Percentiles rank a stretch among this genome's conserved stretches.
Evolutionary conservation across 2,888 invertebrate genomes (phyloP).

Genomic region (Lutraria lutraria): DNA sequence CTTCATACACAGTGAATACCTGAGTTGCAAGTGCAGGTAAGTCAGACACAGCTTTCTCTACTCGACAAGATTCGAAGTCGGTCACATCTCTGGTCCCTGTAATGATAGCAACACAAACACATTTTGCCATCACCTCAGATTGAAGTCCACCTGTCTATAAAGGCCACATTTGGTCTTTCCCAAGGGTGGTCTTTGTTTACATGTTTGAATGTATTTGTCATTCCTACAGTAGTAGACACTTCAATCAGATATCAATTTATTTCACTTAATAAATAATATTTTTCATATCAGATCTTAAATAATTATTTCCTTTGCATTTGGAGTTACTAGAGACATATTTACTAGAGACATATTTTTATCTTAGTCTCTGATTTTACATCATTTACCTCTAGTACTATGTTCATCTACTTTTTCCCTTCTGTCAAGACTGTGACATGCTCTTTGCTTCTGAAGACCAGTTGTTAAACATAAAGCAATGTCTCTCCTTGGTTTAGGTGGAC

Average conservation of each 20-base stretch:
- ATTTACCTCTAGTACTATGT: background rate
- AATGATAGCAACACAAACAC: background rate
- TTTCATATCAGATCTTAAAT: background rate
- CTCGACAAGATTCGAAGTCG: conserved; percentile 70
- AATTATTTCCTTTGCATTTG: background rate
- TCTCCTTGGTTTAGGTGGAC: conserved; percentile 28
- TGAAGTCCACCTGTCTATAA: no score
- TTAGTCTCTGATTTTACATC: background rate
- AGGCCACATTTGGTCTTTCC: no score
- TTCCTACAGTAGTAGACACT: background rate
- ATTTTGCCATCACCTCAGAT: no score
- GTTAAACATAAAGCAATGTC: background rate
- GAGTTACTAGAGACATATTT: background rate
- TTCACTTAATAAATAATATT: background rate
- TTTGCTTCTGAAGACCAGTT: background rate
- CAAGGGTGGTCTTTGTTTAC: no score
- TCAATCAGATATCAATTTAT: background rate
- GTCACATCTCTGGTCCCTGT: background rate
- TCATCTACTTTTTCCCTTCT: background rate
- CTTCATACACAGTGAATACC: conserved; percentile 73
- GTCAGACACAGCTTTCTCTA: conserved; percentile 75
- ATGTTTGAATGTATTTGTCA: background rate
- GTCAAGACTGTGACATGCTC: background rate
- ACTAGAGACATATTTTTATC: background rate
- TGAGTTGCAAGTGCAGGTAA: conserved; percentile 75